Evolutionary conservation across 2,888 invertebrate genomes (phyloP).

Genomic region (Oxystoma pomonae): DNA sequence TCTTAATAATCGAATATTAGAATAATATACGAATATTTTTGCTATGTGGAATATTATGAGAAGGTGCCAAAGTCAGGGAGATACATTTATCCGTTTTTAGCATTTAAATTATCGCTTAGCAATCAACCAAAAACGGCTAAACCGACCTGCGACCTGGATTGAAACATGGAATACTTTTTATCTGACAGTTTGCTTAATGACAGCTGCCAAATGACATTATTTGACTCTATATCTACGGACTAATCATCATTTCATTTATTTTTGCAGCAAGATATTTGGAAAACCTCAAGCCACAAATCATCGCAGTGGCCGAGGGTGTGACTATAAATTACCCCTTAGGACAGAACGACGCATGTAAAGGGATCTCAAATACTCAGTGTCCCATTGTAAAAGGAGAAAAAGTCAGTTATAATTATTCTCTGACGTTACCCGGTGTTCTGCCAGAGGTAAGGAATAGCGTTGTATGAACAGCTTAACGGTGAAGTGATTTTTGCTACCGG

Average conservation of each 20-base stretch:
- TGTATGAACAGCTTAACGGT: no score
- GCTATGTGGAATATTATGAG: no score
- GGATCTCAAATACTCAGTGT: constrained; percentile 28
- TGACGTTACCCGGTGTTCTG: constrained; percentile 23
- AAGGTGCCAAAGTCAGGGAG: no score
- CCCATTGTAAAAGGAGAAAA: constrained; percentile 26
- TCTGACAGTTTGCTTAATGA: no score
- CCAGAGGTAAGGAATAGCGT: constrained; percentile 23
- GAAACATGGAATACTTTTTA: no score
- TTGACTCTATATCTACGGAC: background rate
- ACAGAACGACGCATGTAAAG: constrained; percentile 29
- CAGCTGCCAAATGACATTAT: no score
- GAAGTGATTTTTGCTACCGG: no score
- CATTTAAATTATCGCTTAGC: no score
- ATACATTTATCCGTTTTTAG: no score
- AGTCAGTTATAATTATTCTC: constrained; percentile 22
- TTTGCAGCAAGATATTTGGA: constrained; percentile 29
- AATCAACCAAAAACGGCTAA: background rate
- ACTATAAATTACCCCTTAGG: constrained; percentile 22
- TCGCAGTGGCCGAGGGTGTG: constrained; percentile 20
- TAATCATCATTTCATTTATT: background rate
- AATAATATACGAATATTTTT: no score
- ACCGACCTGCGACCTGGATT: no score
- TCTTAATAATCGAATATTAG: no score
- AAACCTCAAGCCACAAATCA: constrained; percentile 21